Conservation (phyloP, 2,888 invertebrate species). For the Nemotelus pantherinus region DNA sequence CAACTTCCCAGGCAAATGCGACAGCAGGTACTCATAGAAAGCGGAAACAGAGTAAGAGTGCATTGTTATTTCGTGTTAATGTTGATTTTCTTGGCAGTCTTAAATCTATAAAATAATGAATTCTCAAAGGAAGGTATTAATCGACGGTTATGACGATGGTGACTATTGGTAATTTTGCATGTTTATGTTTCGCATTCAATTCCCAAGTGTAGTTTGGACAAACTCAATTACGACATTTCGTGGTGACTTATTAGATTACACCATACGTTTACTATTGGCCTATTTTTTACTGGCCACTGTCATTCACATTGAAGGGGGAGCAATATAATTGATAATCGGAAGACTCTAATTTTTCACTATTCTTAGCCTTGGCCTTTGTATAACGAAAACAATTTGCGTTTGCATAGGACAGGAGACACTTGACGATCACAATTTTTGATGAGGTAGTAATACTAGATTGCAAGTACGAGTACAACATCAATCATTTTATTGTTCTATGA, state of each 20-base stretch:
- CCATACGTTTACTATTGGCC: neutral
- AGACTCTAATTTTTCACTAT: constrained; percentile 35
- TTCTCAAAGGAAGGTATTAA: too few relatives aligned
- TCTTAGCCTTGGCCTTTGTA: constrained; percentile 31
- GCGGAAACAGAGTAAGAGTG: neutral
- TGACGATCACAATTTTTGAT: neutral
- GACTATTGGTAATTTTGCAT: too few relatives aligned
- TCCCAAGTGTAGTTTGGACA: too few relatives aligned
- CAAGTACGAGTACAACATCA: constrained; percentile 4
- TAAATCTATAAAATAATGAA: too few relatives aligned
- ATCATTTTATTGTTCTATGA: neutral
- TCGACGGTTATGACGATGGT: too few relatives aligned
- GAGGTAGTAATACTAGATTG: neutral
- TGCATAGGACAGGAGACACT: neutral
- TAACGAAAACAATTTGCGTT: neutral
- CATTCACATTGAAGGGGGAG: constrained; percentile 3
- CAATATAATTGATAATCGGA: constrained; percentile 32
- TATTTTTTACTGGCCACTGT: neutral
- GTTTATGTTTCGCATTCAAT: too few relatives aligned
- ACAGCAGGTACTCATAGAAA: neutral
- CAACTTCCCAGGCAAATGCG: neutral
- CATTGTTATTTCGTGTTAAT: constrained; percentile 17
- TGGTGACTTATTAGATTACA: constrained; percentile 16
- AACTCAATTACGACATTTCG: neutral
- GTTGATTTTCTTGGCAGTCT: neutral